phyloP scores from a whole-genome alignment of 2,888 invertebrate genomes.

The Drosophila koepferae region DNA sequence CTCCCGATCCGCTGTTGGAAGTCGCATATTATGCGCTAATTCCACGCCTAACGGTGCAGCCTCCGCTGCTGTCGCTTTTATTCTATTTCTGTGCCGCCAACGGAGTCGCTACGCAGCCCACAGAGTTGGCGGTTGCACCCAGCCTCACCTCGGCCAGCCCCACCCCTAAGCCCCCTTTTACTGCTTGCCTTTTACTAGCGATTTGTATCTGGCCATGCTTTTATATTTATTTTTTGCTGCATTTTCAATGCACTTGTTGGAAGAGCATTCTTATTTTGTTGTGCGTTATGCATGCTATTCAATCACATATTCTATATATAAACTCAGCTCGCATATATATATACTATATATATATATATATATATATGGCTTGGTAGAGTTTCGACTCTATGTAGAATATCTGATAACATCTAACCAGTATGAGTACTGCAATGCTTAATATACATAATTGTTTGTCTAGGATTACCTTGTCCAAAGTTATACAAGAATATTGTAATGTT shows the following conservation, averaged over 20 bases:
- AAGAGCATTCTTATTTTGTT: background rate
- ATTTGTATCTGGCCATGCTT: conserved; percentile 33
- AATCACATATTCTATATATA: background rate
- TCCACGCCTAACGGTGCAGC: conserved; percentile 75
- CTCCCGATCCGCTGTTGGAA: conserved; percentile 58
- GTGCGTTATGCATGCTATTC: background rate
- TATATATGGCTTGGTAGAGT: too few relatives aligned
- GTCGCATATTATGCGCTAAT: conserved; percentile 75
- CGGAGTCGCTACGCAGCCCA: conserved; percentile 64
- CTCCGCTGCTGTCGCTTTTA: conserved; percentile 73
- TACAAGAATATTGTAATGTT: background rate
- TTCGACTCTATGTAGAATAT: too few relatives aligned
- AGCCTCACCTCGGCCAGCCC: background rate
- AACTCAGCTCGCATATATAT: too few relatives aligned
- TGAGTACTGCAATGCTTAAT: too few relatives aligned
- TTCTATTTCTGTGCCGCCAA: conserved; percentile 78
- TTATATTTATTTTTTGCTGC: background rate
- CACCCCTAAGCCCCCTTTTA: background rate
- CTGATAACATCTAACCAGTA: too few relatives aligned
- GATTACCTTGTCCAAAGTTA: too few relatives aligned
- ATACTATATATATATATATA: too few relatives aligned
- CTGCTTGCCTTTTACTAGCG: conserved; percentile 23
- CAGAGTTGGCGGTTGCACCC: conserved; percentile 30
- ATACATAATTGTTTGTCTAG: too few relatives aligned
- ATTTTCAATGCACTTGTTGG: background rate